These are phyloP conservation scores for Sciurus niger DNA, from an alignment of 2,113 vertebrate species.

Conservation along the genomic window DNA sequence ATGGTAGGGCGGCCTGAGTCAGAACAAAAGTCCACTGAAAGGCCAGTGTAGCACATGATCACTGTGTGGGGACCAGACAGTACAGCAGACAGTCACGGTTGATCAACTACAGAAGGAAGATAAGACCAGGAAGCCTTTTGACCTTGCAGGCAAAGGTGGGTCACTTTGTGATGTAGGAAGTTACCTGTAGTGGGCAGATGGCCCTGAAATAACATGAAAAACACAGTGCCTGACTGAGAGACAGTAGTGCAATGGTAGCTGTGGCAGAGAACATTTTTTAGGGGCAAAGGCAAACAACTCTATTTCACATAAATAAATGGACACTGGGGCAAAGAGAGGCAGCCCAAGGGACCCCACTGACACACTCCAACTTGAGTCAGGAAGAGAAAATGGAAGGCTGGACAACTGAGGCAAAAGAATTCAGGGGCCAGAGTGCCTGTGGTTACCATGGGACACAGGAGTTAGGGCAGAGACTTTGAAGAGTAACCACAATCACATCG, in stretches of 20 bases:
- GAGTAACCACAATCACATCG: neutral
- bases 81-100: neutral
- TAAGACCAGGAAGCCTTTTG: neutral
- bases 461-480: neutral
- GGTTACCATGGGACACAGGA: neutral
- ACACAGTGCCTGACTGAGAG: neutral
- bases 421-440: neutral
- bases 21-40: neutral
- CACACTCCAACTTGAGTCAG: neutral
- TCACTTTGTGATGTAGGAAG: neutral
- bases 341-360: too few relatives aligned
- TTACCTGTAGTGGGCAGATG: neutral
- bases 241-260: neutral
- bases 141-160: neutral
- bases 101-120: neutral
- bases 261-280: neutral
- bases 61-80: neutral
- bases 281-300: neutral
- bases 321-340: neutral
- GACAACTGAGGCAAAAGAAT: neutral
- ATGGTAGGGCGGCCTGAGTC: neutral
- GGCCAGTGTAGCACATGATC: neutral
- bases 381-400: neutral
- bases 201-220: neutral
- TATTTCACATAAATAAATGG: neutral